These are phyloP conservation scores for Drosophila sproati DNA, from an alignment of 1,140 invertebrate genomes.

Conservation along the genomic window DNA sequence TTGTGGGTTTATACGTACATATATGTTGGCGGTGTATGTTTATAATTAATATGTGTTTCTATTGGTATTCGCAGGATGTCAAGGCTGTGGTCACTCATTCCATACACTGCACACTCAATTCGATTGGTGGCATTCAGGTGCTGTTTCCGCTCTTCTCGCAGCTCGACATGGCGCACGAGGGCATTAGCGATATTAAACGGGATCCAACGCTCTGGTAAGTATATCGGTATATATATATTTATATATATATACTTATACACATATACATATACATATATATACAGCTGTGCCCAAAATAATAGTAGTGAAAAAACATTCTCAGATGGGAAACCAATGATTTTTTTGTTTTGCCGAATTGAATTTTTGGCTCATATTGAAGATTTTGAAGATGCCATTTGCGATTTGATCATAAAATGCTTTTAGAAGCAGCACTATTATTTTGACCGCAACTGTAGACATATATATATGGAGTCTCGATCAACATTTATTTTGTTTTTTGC, in stretches of 20 bases:
- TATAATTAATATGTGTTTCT: constrained; percentile 26
- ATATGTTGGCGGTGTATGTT: background rate
- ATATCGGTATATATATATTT: background rate
- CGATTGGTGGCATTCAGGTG: constrained; percentile 99
- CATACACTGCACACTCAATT: constrained; percentile 99
- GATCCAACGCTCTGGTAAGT: constrained; percentile 94
- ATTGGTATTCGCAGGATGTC: constrained; percentile 90
- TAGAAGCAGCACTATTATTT: too few relatives aligned
- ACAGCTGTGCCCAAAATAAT: too few relatives aligned
- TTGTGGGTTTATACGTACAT: background rate
- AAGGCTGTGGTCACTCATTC: constrained; percentile 99
- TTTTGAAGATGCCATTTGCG: too few relatives aligned
- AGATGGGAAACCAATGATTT: too few relatives aligned
- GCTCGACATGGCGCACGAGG: constrained; percentile 96
- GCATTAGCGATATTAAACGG: constrained; percentile 90
- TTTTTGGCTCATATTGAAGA: too few relatives aligned
- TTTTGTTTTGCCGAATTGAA: too few relatives aligned
- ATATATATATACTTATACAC: too few relatives aligned
- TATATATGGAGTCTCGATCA: too few relatives aligned
- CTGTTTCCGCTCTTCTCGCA: constrained; percentile 99
- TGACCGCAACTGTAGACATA: too few relatives aligned
- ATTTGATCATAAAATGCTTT: too few relatives aligned
- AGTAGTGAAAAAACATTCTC: too few relatives aligned
- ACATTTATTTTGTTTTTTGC: background rate
- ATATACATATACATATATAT: too few relatives aligned